These are phyloP conservation scores for Smutsia gigantea DNA, from an alignment of 2,797 vertebrate genomes.

Conservation along the genomic window DNA sequence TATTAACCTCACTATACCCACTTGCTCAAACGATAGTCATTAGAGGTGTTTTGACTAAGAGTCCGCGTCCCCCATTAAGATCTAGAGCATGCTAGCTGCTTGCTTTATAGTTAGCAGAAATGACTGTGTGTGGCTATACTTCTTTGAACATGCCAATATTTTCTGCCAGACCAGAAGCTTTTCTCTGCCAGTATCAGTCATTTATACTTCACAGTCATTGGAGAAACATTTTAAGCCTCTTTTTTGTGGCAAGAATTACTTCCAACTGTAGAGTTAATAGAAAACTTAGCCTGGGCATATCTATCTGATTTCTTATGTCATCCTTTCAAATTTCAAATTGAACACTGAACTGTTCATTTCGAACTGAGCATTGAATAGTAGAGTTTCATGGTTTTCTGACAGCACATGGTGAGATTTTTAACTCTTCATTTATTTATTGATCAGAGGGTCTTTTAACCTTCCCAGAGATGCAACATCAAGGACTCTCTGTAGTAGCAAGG, in stretches of 20 bases:
- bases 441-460: not conserved
- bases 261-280: not conserved
- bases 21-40: not conserved
- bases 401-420: not conserved
- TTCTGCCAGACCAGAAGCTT: not conserved
- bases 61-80: accelerated
- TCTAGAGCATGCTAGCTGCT: accelerated
- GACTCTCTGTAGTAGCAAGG: not conserved
- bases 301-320: not conserved
- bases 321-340: not conserved
- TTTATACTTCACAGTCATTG: not conserved
- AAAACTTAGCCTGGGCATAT: not conserved
- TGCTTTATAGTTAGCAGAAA: not conserved
- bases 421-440: not conserved
- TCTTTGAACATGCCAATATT: not conserved
- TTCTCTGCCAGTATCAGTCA: not conserved
- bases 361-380: not conserved
- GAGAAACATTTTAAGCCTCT: not conserved
- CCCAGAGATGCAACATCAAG: not conserved
- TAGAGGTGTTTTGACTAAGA: not conserved
- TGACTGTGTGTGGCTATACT: accelerated
- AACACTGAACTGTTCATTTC: not conserved
- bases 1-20: not conserved
- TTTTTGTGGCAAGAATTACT: not conserved
- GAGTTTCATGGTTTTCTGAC: not conserved